Conservation (phyloP, 92 coral and sea anemone species). For the Umimayanthus chanpuru region DNA sequence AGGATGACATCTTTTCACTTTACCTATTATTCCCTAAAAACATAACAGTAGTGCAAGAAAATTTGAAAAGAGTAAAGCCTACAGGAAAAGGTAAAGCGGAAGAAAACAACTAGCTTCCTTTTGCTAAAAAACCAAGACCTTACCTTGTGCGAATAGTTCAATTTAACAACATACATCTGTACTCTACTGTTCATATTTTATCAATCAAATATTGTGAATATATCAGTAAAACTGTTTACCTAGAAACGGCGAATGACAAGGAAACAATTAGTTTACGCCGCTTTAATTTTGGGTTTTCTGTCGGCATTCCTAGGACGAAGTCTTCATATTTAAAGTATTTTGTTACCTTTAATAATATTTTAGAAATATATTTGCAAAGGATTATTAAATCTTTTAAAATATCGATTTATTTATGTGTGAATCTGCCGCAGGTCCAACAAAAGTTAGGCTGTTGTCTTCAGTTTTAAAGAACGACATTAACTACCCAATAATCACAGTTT, state of each 20-base stretch:
- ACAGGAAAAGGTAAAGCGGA: neutral
- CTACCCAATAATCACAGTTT: no score
- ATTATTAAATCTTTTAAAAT: no score
- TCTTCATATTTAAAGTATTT: no score
- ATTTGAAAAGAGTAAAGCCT: neutral
- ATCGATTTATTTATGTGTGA: neutral
- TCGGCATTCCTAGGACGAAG: no score
- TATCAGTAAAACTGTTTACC: neutral
- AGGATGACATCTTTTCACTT: neutral
- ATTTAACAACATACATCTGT: neutral
- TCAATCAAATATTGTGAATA: no score
- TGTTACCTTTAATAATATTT: neutral
- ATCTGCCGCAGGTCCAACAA: no score
- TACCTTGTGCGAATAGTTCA: neutral
- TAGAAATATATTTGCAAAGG: neutral
- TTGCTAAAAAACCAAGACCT: neutral
- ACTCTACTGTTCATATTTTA: no score
- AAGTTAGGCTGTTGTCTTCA: neutral
- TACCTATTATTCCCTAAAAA: neutral
- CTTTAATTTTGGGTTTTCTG: no score
- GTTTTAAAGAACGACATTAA: neutral
- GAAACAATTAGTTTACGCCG: no score
- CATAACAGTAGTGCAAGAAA: neutral
- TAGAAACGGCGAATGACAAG: neutral
- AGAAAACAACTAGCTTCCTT: neutral